Evolutionary conservation across 2,888 invertebrate genomes (phyloP), one percentile per base, ranked within the genome.

Genomic region (Chloromyia formosa): DNA sequence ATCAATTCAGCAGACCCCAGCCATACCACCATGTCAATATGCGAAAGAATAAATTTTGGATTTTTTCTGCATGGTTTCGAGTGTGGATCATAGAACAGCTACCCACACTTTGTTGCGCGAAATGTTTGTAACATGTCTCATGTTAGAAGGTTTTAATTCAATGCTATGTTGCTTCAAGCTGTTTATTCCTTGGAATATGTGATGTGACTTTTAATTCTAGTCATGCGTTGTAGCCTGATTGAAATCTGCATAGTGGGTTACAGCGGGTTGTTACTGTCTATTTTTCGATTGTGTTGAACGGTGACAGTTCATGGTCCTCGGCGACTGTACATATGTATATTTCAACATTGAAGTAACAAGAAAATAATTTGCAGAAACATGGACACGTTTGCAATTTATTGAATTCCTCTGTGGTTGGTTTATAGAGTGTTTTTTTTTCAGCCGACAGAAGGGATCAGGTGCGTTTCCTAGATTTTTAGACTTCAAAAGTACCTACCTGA

Each of bases 121-220:
- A 64, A 64, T 64, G 42, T 64, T 42, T 16, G 62, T 16, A 18
- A 64, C 62, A 42, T 64, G 62, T 64, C 42, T 20, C 62, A 42
- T 64, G 62, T 42, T 40, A 14, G 62, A 27, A 27, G 35, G 20
- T 61, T 61, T 58, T 10, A 14, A 61, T 61, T 27, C 7, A 61
- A 20, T 27, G 23, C 61, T 16, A 27, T 23, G 61, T 61, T 35
- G 10, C 10, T 49, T 20, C 18, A 56, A 18, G 20, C 18, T 16
- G 22, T 16, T 18, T 20, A 56, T 56, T 56, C 56, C 22, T 20
- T 20, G 56, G 56, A 56, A 56, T 56, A 56, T 56, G 56, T 56
- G 18, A 56, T 56, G 56, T 20, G 16, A 20, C 10, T 20, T 56
- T 16, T 1, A 56, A 56, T 56, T 56, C 18, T 18, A 56, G 56